A percentile compares a stretch with the other conserved stretches of the same genome.
Evolutionary conservation across 2,888 invertebrate genomes (phyloP).

Genomic region (Phanerotoma sp.): DNA sequence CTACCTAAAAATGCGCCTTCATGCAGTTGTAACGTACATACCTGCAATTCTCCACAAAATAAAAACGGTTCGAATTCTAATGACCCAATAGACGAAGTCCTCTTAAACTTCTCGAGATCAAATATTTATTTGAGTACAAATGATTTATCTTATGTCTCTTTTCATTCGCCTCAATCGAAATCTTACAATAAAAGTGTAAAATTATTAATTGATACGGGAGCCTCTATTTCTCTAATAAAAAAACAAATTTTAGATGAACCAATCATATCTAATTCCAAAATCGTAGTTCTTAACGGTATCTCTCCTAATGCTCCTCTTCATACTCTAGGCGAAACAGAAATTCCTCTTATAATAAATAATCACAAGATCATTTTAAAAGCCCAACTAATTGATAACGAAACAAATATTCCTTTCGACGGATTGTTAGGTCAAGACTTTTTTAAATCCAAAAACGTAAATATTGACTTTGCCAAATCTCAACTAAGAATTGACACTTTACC

Average conservation of each 20-base stretch:
- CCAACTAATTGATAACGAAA: neutral
- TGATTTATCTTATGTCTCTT: too few relatives aligned
- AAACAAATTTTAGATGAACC: neutral
- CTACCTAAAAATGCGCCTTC: too few relatives aligned
- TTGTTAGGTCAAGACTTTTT: constrained; percentile 15
- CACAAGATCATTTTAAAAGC: neutral
- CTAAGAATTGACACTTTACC: neutral
- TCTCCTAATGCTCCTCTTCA: neutral
- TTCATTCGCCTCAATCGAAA: too few relatives aligned
- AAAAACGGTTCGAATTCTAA: too few relatives aligned
- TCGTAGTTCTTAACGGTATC: neutral
- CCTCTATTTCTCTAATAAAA: neutral
- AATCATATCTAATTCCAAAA: constrained; percentile 5
- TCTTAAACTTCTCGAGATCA: too few relatives aligned
- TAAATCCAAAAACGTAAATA: neutral
- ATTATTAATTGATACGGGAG: too few relatives aligned
- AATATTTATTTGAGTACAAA: neutral
- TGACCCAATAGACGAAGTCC: too few relatives aligned
- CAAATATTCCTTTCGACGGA: constrained; percentile 11
- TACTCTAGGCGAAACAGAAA: neutral
- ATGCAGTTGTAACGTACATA: too few relatives aligned
- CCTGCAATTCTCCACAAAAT: neutral
- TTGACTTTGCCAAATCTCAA: constrained; percentile 2
- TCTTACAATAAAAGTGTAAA: too few relatives aligned
- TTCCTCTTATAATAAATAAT: neutral